These are phyloP conservation scores for Callipepla squamata DNA, from an alignment of 2,113 vertebrate species.

Conservation along the genomic window DNA sequence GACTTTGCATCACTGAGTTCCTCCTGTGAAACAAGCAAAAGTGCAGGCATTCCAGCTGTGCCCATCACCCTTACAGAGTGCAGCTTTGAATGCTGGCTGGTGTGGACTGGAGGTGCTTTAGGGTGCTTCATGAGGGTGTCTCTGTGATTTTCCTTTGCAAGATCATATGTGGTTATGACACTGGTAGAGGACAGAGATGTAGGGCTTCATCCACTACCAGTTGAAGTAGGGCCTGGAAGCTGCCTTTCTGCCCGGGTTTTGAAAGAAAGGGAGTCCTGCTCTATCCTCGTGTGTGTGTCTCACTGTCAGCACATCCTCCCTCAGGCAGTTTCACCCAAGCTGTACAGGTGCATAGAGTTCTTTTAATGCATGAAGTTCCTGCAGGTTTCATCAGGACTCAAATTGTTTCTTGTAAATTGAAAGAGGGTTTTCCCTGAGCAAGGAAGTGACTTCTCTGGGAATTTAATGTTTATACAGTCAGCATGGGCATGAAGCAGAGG, in stretches of 20 bases:
- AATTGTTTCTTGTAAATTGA: not conserved
- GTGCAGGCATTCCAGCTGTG: not conserved
- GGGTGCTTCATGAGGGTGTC: not conserved
- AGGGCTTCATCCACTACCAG: not conserved
- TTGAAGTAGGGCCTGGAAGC: not conserved
- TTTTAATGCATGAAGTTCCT: not conserved
- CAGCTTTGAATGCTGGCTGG: not conserved
- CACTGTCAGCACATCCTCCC: not conserved
- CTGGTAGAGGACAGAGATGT: not conserved
- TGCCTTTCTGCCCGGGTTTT: not conserved
- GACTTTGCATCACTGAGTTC: slow-evolving; percentile 88
- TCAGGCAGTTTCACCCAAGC: not conserved
- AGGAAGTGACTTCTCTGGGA: not conserved
- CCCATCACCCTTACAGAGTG: not conserved
- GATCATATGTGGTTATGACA: not conserved
- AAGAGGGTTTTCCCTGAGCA: not conserved
- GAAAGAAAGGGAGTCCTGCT: not conserved
- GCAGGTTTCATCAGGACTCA: not conserved
- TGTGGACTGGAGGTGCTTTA: not conserved
- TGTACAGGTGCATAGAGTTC: not conserved
- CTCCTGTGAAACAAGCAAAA: slow-evolving; percentile 80
- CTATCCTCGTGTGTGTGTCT: not conserved
- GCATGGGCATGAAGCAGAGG: not conserved
- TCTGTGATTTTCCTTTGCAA: not conserved
- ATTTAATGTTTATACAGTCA: not conserved